Evolutionary conservation across 2,888 invertebrate genomes (phyloP).

Genomic region (Drosophila histrio): DNA sequence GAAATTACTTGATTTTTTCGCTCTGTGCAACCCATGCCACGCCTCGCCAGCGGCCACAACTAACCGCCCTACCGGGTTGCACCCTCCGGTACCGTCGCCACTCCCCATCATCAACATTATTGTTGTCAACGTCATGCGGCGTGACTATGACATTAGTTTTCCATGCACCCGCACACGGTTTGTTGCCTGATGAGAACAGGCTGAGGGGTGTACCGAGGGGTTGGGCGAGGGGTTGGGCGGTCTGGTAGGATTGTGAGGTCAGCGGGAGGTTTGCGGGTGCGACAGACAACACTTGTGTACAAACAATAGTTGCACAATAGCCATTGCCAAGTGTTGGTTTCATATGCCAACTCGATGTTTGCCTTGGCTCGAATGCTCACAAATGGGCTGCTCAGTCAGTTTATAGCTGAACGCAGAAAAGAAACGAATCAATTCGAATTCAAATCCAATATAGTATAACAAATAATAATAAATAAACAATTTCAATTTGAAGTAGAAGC

Average conservation of each 20-base stretch:
- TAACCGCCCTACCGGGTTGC: too few relatives aligned
- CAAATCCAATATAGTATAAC: neutral
- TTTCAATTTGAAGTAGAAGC: too few relatives aligned
- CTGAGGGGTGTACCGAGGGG: too few relatives aligned
- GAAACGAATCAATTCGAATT: neutral
- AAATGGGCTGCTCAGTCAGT: slow-evolving; percentile 19
- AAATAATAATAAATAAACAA: neutral
- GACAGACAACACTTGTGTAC: slow-evolving; percentile 50
- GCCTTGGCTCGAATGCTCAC: slow-evolving; percentile 19
- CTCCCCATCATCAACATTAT: slow-evolving; percentile 53
- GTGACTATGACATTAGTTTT: slow-evolving; percentile 74
- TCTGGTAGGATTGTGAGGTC: neutral
- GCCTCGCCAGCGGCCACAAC: too few relatives aligned
- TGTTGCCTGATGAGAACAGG: slow-evolving; percentile 6
- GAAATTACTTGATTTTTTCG: too few relatives aligned
- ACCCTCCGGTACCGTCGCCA: neutral
- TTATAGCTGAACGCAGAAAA: neutral
- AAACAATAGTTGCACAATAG: slow-evolving; percentile 54
- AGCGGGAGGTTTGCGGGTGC: slow-evolving; percentile 9
- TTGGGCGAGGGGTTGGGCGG: neutral
- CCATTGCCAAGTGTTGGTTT: slow-evolving; percentile 40
- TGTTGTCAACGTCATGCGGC: slow-evolving; percentile 68
- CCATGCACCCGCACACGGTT: slow-evolving; percentile 40
- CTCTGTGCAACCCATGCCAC: too few relatives aligned
- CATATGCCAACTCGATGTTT: slow-evolving; percentile 32